Percentiles rank a stretch among this genome's conserved stretches.
Conservation (phyloP, 2,113 vertebrate species). For the Pampusana beccarii region DNA sequence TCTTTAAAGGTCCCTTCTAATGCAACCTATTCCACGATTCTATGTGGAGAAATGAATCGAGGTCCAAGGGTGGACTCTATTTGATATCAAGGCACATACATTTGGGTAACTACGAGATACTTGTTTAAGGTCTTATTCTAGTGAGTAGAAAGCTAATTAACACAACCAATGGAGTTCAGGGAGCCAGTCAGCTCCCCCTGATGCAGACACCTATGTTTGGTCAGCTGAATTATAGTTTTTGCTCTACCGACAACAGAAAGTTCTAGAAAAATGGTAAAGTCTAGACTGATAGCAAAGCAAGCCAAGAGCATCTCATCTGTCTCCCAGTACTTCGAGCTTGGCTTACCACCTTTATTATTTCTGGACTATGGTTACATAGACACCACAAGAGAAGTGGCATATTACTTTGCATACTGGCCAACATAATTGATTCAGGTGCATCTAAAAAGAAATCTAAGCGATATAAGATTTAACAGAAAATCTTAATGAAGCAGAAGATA, state of each 20-base stretch:
- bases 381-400: not conserved
- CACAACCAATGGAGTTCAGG: not conserved
- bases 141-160: not conserved
- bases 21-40: too few species aligned
- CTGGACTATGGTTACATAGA: not conserved
- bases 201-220: not conserved
- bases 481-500: not conserved
- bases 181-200: not conserved
- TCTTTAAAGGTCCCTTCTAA: too few species aligned
- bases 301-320: not conserved
- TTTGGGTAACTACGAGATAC: not conserved
- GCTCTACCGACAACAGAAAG: not conserved
- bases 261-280: not conserved
- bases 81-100: not conserved
- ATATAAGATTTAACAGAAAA: not conserved
- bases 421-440: not conserved
- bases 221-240: not conserved
- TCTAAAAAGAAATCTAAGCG: not conserved
- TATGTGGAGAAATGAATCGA: not conserved
- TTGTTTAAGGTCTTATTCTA: not conserved
- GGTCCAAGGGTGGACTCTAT: not conserved
- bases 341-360: not conserved
- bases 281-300: not conserved
- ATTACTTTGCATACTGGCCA: not conserved
- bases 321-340: not conserved